Base-by-base conservation (phyloP, 92 coral and sea anemone species). In the Epizoanthus scotinus region DNA sequence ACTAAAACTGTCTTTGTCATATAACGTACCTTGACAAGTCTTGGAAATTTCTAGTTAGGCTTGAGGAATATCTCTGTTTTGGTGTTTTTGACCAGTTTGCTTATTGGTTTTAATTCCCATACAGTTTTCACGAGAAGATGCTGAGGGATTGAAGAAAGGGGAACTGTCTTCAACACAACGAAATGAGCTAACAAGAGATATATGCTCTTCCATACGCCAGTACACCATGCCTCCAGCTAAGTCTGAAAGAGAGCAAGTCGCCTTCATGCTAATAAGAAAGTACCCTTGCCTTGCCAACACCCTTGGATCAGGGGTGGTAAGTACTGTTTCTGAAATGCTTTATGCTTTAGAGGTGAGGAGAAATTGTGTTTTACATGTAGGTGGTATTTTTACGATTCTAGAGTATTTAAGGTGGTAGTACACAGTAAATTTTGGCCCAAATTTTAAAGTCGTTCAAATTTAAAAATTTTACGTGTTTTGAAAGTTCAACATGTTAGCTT, bases 301-400 rank as follows among this genome's bases (percentile, higher is more conserved):
- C 38, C 63, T 83, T 67, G 93, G 93, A 77, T 53, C 86, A 36
- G 93, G 93, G 70, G 84, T 89, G 86, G 90, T 86, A 89, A 72
- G 83, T 82, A 75, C 63, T 68, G 50, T 2, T 44, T 44, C 50
- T 7, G 50, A 1, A 8, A 44, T 44, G 50, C 50, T 44, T 44
- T 44, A 44, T 8, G n/a, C n/a, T n/a, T n/a, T n/a, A n/a, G n/a
- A n/a, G n/a, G n/a, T n/a, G n/a, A n/a, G n/a, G n/a, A n/a, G n/a
- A n/a, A n/a, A n/a, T n/a, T n/a, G n/a, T n/a, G n/a, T n/a, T n/a
- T n/a, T n/a, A n/a, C n/a, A n/a, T n/a, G n/a, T n/a, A n/a, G n/a
- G n/a, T n/a, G n/a, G n/a, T n/a, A n/a, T n/a, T n/a, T n/a, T n/a
- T n/a, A n/a, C n/a, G n/a, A n/a, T n/a, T n/a, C n/a, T n/a, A n/a